Percentiles rank a stretch among this genome's conserved stretches.
Evolutionary conservation across 2,113 vertebrate species (phyloP).

Genomic region (Rana temporaria): DNA sequence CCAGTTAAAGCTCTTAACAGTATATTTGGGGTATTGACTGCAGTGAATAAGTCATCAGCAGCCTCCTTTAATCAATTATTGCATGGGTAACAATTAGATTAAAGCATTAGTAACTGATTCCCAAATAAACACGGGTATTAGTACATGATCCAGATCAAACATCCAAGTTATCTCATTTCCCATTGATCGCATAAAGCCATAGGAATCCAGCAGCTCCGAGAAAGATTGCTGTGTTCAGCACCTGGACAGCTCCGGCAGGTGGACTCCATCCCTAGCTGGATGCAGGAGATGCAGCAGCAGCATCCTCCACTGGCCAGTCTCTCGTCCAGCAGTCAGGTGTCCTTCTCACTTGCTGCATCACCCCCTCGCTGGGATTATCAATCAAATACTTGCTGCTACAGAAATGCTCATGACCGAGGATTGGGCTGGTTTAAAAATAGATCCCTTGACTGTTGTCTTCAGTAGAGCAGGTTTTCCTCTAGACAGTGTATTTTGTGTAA

Average conservation of each 20-base stretch:
- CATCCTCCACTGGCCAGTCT: no score
- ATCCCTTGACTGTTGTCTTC: neutral
- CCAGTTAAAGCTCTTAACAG: constrained; percentile 1
- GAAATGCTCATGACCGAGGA: constrained; percentile 37
- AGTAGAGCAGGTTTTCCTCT: constrained; percentile 10
- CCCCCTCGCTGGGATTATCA: constrained; percentile 41
- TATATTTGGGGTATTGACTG: no score
- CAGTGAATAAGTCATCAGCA: constrained; percentile 15
- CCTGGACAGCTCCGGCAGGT: no score
- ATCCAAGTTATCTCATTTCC: neutral
- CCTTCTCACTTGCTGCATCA: neutral
- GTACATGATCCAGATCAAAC: neutral
- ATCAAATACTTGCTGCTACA: constrained; percentile 43
- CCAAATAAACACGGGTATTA: constrained; percentile 2
- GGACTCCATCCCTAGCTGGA: no score
- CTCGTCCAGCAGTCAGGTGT: no score
- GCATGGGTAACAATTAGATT: neutral
- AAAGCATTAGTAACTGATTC: constrained; percentile 10
- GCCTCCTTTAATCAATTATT: neutral
- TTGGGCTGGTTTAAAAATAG: constrained; percentile 28
- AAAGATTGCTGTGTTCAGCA: no score
- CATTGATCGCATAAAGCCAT: no score
- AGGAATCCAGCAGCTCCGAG: no score
- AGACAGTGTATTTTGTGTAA: neutral
- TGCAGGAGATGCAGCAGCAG: no score